These are phyloP conservation scores for Anoplophora glabripennis DNA, from an alignment of 1,140 invertebrate genomes.

Conservation along the genomic window DNA sequence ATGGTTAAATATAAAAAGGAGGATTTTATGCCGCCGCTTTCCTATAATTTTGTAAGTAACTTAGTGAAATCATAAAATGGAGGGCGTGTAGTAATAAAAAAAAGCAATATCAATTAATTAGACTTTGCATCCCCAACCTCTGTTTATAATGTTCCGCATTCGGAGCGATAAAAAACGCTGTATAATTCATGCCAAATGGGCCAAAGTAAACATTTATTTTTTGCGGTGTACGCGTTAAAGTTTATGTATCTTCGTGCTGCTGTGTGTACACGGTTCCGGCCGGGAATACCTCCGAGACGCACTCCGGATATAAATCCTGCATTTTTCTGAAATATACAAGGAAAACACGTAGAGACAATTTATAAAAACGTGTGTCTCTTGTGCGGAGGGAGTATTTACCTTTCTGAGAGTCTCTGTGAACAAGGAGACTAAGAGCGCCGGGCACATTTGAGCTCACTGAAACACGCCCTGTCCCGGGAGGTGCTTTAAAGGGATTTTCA, in stretches of 20 bases:
- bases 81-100: too few relatives aligned
- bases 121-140: too few relatives aligned
- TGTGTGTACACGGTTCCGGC: conserved; percentile 15
- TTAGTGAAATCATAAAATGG: too few relatives aligned
- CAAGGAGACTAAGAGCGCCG: conserved; percentile 25
- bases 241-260: conserved; percentile 26
- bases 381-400: conserved; percentile 32
- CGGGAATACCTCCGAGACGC: conserved; percentile 26
- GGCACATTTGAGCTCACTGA: conserved; percentile 29
- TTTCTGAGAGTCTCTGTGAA: conserved; percentile 25
- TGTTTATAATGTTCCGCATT: conserved; percentile 5
- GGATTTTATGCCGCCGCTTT: too few relatives aligned
- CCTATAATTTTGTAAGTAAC: too few relatives aligned
- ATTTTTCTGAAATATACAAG: conserved; percentile 26
- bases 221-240: conserved; percentile 7
- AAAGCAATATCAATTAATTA: too few relatives aligned
- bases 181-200: conserved; percentile 5
- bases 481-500: conserved; percentile 25
- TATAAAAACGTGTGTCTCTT: conserved; percentile 33
- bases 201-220: conserved; percentile 18
- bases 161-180: neutral
- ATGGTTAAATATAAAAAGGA: too few relatives aligned
- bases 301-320: conserved; percentile 30
- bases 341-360: conserved; percentile 34
- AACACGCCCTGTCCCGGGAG: conserved; percentile 26